Conservation (phyloP, 2,888 invertebrate species). For the Gastracanthus pulcherrimus region DNA sequence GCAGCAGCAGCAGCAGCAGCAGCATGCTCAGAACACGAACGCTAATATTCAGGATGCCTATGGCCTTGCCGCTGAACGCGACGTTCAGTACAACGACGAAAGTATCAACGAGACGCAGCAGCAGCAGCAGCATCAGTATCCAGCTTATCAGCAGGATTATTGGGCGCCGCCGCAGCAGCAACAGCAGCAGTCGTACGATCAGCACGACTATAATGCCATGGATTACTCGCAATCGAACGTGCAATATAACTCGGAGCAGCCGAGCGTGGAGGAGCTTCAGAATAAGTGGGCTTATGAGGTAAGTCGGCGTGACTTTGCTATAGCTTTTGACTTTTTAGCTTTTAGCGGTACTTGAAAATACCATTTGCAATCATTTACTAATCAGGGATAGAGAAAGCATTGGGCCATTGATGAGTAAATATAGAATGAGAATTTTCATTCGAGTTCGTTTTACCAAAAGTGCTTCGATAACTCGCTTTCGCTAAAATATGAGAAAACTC, state of each 20-base stretch:
- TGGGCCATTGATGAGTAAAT: constrained; percentile 32
- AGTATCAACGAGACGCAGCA: constrained; percentile 64
- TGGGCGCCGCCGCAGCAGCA: constrained; percentile 65
- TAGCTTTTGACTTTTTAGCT: constrained; percentile 21
- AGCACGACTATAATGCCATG: constrained; percentile 64
- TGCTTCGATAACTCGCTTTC: neutral
- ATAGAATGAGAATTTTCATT: neutral
- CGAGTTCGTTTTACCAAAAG: constrained; percentile 2
- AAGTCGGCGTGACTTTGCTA: constrained; percentile 54
- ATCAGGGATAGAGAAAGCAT: constrained; percentile 22
- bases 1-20: constrained; percentile 65
- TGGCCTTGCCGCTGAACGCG: constrained; percentile 58
- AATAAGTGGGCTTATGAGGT: constrained; percentile 77
- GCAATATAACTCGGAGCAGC: constrained; percentile 66
- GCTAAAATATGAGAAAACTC: neutral
- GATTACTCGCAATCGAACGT: constrained; percentile 64
- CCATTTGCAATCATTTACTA: constrained; percentile 31
- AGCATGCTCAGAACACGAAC: constrained; percentile 63
- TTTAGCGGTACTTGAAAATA: neutral
- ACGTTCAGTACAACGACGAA: constrained; percentile 62
- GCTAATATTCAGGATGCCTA: constrained; percentile 67
- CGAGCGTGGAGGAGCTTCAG: constrained; percentile 69
- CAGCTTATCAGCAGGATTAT: constrained; percentile 68
- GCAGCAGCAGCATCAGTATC: constrained; percentile 63
- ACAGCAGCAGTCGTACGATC: constrained; percentile 66